Percentiles rank a stretch among this genome's conserved stretches.
phyloP scores from a whole-genome alignment of 2,888 invertebrate species.

The Antitype chi region DNA sequence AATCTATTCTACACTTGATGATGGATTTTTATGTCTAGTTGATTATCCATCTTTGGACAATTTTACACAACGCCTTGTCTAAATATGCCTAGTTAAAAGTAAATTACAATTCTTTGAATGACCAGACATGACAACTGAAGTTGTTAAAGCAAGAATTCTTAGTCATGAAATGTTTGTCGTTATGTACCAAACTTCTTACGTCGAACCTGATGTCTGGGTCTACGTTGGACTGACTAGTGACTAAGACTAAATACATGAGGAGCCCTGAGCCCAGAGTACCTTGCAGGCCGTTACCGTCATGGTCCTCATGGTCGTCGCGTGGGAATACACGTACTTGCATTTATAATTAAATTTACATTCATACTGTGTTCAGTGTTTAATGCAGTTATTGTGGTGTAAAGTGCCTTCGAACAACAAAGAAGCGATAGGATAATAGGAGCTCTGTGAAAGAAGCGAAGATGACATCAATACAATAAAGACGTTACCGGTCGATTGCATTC shows the following conservation, averaged over 20 bases:
- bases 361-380: slow-evolving; percentile 71
- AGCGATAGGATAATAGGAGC: slow-evolving; percentile 63
- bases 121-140: slow-evolving; percentile 26
- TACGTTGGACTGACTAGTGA: slow-evolving; percentile 8
- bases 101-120: slow-evolving; percentile 12
- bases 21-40: slow-evolving; percentile 5
- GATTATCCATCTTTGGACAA: slow-evolving; percentile 11
- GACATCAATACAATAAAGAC: slow-evolving; percentile 65
- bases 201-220: slow-evolving; percentile 10
- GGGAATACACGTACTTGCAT: slow-evolving; percentile 81
- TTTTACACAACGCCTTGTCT: slow-evolving; percentile 6
- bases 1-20: neutral
- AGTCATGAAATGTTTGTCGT: slow-evolving; percentile 11
- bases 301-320: slow-evolving; percentile 77
- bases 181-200: neutral
- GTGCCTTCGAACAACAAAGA: slow-evolving; percentile 71
- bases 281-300: slow-evolving; percentile 68
- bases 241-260: slow-evolving; percentile 18
- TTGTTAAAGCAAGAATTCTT: slow-evolving; percentile 15
- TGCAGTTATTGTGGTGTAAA: slow-evolving; percentile 69
- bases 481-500: slow-evolving; percentile 59
- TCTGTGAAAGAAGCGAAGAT: slow-evolving; percentile 68
- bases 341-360: slow-evolving; percentile 81
- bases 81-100: slow-evolving; percentile 16
- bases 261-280: slow-evolving; percentile 28